These are phyloP conservation scores for Acrocephalus arundinaceus DNA, from an alignment of 2,113 vertebrate genomes.

Conservation along the genomic window DNA sequence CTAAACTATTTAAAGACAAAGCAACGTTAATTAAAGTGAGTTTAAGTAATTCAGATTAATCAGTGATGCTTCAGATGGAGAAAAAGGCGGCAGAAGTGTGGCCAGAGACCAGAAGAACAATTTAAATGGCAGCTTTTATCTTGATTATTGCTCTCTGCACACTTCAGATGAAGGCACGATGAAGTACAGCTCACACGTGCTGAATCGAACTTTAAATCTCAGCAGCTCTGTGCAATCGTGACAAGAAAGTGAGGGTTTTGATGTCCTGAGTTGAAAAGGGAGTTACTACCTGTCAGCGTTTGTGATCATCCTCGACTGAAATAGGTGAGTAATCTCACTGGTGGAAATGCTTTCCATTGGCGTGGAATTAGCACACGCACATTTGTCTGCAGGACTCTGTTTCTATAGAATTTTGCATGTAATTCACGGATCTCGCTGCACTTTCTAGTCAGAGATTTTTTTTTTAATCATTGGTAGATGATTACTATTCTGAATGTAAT, in stretches of 20 bases:
- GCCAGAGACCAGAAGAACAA: not conserved
- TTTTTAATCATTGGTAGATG: not conserved
- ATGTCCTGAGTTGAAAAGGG: not conserved
- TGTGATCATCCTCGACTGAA: not conserved
- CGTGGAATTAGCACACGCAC: not conserved
- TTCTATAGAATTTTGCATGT: not conserved
- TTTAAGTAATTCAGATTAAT: constrained; percentile 24
- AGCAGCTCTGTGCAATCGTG: not conserved
- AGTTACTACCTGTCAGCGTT: not conserved
- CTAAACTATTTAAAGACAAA: constrained; percentile 36
- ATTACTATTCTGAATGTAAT: not conserved
- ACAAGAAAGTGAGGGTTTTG: not conserved
- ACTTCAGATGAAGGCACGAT: not conserved
- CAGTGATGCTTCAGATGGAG: not conserved
- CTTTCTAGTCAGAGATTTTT: not conserved
- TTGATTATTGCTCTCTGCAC: not conserved
- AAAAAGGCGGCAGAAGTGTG: not conserved
- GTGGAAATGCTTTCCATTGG: not conserved
- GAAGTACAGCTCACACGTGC: not conserved
- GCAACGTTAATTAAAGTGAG: not conserved
- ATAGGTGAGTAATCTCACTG: constrained; percentile 1
- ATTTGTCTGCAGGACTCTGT: not conserved
- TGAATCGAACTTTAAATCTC: not conserved
- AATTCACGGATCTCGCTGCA: not conserved
- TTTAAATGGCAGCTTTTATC: not conserved